These are phyloP conservation scores for Nilaparvata lugens DNA, from an alignment of 1,140 invertebrate genomes.

Conservation along the genomic window DNA sequence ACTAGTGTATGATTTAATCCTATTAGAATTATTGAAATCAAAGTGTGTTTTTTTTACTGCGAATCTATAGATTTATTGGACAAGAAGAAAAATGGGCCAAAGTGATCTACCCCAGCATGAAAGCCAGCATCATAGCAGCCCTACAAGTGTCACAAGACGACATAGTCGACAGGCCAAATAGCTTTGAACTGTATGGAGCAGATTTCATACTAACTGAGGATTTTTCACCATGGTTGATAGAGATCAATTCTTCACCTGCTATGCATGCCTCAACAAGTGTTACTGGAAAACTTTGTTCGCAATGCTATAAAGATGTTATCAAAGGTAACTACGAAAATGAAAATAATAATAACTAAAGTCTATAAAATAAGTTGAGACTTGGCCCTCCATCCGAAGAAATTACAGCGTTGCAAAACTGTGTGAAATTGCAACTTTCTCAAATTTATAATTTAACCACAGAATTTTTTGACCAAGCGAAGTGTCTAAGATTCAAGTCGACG, in stretches of 20 bases:
- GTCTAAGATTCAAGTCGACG: no score
- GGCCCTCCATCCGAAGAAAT: not conserved
- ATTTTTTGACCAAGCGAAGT: not conserved
- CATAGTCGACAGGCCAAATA: conserved; percentile 77
- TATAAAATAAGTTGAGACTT: not conserved
- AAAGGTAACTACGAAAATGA: conserved; percentile 56
- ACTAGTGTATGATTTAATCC: no score
- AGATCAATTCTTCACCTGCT: conserved; percentile 90
- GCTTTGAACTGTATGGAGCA: conserved; percentile 87
- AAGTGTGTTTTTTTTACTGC: not conserved
- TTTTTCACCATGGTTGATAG: conserved; percentile 82
- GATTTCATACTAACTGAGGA: conserved; percentile 88
- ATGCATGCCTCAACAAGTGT: conserved; percentile 82
- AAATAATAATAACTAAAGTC: not conserved
- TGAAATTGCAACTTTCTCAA: no score
- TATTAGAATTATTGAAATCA: not conserved
- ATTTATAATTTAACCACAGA: no score
- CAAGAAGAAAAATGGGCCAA: conserved; percentile 64
- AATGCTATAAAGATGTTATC: conserved; percentile 81
- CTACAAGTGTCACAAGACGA: conserved; percentile 76
- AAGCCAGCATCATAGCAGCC: conserved; percentile 74
- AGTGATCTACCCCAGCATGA: conserved; percentile 81
- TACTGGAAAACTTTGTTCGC: conserved; percentile 72
- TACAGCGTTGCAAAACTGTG: no score
- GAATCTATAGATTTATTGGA: conserved; percentile 40